Conservation (phyloP, 2,888 invertebrate species). For the Eristalis pertinax region DNA sequence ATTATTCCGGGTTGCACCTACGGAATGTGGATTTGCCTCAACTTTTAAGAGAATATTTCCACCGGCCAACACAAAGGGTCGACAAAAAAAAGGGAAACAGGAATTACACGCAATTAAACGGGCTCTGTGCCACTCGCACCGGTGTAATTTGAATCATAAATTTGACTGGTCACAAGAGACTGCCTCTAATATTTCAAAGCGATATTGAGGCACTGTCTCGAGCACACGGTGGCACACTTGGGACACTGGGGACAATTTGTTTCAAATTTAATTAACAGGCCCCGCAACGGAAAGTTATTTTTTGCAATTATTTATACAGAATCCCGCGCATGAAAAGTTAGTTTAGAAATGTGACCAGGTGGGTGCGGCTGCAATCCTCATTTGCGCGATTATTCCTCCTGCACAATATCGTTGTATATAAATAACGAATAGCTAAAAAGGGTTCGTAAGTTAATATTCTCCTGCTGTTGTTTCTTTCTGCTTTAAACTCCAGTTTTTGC, state of each 20-base stretch:
- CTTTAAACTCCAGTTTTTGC: neutral
- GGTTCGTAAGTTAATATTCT: neutral
- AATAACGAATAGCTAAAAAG: neutral
- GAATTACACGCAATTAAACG: conserved; percentile 18
- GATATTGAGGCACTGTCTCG: conserved; percentile 49
- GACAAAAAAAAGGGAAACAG: neutral
- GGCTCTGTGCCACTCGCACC: conserved; percentile 23
- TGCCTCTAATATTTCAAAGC: conserved; percentile 59
- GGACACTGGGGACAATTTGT: conserved; percentile 59
- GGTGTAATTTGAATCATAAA: conserved; percentile 53
- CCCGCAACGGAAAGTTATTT: conserved; percentile 46
- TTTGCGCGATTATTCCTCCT: neutral
- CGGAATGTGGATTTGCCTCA: neutral
- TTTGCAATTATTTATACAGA: conserved; percentile 61
- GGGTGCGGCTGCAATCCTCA: neutral
- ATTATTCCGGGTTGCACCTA: neutral
- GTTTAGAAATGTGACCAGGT: neutral
- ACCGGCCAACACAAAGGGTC: neutral
- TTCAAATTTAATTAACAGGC: conserved; percentile 68
- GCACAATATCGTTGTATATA: neutral
- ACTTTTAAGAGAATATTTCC: neutral
- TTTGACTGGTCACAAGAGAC: conserved; percentile 30
- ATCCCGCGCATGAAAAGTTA: conserved; percentile 21
- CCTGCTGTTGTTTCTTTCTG: neutral
- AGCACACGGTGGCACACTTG: conserved; percentile 47